Evolutionary conservation across 2,797 vertebrate species (phyloP), one percentile per base, ranked within the genome.

Genomic region (Brachyrhaphis roseni): DNA sequence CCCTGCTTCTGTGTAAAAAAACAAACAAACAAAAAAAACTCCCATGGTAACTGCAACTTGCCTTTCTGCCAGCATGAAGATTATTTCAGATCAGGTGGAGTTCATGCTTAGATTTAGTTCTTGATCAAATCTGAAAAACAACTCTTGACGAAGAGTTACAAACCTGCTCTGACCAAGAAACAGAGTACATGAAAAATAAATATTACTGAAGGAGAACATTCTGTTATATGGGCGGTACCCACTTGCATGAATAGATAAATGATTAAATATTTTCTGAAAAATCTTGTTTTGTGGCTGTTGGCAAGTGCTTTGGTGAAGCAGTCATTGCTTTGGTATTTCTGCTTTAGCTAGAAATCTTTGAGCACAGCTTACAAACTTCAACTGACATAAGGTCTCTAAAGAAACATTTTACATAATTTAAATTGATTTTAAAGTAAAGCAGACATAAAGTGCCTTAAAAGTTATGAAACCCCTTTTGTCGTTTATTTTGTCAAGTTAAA

Each of bases 181-280:
- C 34, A 51, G 18, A 36, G 31, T 47, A 16, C 46, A 28, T 51
- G 4, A 62, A 59, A 82, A 4, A 49, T 45, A 74, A 71, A 77
- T 26, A 51, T 74, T 78, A 80, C 70, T 71, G 18, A 80, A 79
- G 15, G 80, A 79, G 91, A 89, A 86, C 82, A 84, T 75, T 77
- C 55, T 84, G 84, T 90, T 81, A 84, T 68, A 78, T 88, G 87
- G 88, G 88, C 90, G 87, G 87, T 82, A 81, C 83, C 84, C 76
- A 75, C 73, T 87, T 87, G 75, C 85, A 89, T 81, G 81, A 87
- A 84, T 78, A 86, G 83, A 88, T 82, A 87, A 91, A 91, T 87
- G 46, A 83, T 76, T 55, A 68, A 62, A 80, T 28, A 70, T 89
- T 85, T 88, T 76, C 75, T 88, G 55, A 8, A 64, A 59, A 36